These are phyloP conservation scores for Drosophila mayri DNA, from an alignment of 1,140 invertebrate species.

Conservation along the genomic window DNA sequence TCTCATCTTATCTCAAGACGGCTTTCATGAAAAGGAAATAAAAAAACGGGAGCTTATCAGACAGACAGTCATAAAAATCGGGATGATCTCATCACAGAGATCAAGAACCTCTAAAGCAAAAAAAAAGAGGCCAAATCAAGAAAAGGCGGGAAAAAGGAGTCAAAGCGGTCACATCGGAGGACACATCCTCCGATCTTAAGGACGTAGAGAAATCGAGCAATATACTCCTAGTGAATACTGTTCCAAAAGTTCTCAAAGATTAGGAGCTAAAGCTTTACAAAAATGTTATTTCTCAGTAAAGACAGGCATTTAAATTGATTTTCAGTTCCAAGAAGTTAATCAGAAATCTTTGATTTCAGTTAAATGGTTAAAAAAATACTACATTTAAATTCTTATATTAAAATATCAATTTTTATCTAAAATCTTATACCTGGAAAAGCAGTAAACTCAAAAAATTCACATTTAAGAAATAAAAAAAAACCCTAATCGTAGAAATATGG, in stretches of 20 bases:
- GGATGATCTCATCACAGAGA: conserved; percentile 23
- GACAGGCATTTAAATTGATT: not conserved
- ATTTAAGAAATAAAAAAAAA: not conserved
- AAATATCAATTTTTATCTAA: no score
- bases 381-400: no score
- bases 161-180: no score
- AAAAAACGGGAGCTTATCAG: conserved; percentile 23
- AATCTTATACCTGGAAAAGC: not conserved
- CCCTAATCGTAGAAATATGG: not conserved
- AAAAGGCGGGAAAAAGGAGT: not conserved
- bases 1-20: conserved; percentile 20
- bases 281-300: not conserved
- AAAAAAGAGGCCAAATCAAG: not conserved
- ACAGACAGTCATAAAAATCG: conserved; percentile 14
- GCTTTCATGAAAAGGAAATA: conserved; percentile 6
- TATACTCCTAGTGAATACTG: not conserved
- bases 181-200: no score
- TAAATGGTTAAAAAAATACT: no score
- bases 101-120: conserved; percentile 23
- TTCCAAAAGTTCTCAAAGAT: not conserved
- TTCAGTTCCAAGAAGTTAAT: not conserved
- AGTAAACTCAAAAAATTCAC: not conserved
- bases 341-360: not conserved
- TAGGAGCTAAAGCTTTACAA: not conserved
- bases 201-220: no score